Percentiles rank a stretch among this genome's conserved stretches.
Evolutionary conservation across 2,888 invertebrate genomes (phyloP).

Genomic region (Pogonocherus hispidulus): DNA sequence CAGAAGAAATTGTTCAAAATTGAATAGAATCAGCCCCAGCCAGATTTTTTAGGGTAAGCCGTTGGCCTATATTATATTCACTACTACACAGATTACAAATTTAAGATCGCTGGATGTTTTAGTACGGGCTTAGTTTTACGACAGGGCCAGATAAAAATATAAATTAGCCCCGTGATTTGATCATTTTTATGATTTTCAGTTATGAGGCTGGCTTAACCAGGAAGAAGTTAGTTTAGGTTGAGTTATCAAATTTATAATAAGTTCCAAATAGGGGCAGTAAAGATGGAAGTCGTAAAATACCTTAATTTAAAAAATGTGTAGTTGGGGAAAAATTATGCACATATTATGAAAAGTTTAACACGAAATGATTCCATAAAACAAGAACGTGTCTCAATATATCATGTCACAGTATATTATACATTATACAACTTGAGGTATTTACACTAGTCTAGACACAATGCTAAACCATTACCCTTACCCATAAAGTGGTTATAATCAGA

Average conservation of each 20-base stretch:
- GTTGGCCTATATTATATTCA: conserved; percentile 41
- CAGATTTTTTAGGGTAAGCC: too few species aligned
- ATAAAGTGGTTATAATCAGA: too few species aligned
- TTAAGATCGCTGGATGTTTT: conserved; percentile 22
- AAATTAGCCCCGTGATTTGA: conserved; percentile 17
- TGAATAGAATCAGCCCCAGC: too few species aligned
- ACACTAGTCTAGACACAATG: too few species aligned
- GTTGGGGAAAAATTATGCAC: not conserved
- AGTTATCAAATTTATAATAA: not conserved
- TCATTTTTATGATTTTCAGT: conserved; percentile 11
- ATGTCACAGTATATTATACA: too few species aligned
- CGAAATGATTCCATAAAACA: too few species aligned
- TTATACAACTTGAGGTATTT: too few species aligned
- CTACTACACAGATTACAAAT: conserved; percentile 35
- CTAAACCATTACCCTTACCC: too few species aligned
- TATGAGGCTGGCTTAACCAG: not conserved
- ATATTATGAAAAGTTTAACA: too few species aligned
- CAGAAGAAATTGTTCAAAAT: too few species aligned
- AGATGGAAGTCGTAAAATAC: not conserved
- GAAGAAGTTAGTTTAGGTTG: not conserved
- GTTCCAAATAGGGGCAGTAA: not conserved
- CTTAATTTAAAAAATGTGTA: not conserved
- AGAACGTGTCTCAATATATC: too few species aligned
- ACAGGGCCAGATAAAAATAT: conserved; percentile 15
- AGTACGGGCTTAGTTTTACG: conserved; percentile 14